Evolutionary conservation across 64 coral and sea anemone species (phyloP), one percentile per base, ranked within the genome.

Genomic region (Montipora efflorescens): DNA sequence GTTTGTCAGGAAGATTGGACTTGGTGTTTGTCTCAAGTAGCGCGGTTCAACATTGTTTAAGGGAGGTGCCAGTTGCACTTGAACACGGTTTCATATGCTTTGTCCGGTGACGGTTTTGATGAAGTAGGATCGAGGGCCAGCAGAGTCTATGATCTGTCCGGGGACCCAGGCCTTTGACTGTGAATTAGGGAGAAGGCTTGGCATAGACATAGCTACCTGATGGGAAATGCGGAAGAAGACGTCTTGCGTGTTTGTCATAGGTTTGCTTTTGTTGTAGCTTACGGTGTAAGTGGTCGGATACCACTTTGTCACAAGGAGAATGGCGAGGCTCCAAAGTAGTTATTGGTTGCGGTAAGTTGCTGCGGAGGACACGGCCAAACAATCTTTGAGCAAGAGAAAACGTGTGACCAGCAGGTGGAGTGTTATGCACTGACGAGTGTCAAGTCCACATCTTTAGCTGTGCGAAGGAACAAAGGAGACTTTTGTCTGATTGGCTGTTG

Each of bases 381-480:
- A 92, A 53, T 36, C 67, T 62, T 70, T 84, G 78, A 70, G 89
- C 89, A 48, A 66, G 77, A 23, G 89, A 91, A 19, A 87, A 87
- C 16, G 64, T 74, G 89, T 91, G 89, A 22, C 79, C 66, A 68
- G 89, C 3, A 20, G 77, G 89, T 69, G 78, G 61, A 52, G 89
- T 91, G 19, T 83, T 92, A 47, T 48, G 90, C 19, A 80, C 75
- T 80, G 76, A 88, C 13, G 28, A 93, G 83, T 22, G 84, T 73
- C 46, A 93, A 72, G 83, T 93, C 82, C 12, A 93, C 83, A 87
- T 87, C 74, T 7, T 87, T 5, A 81, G 49, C 78, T 48, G 90
- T 91, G 75, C 52, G 89, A 9, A 74, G 77, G 15, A 91, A n/a
- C n/a, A n/a, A n/a, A n/a, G n/a, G n/a, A n/a, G n/a, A n/a, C n/a